Conservation (phyloP, 1,140 invertebrate species). For the Telenomus remus region DNA sequence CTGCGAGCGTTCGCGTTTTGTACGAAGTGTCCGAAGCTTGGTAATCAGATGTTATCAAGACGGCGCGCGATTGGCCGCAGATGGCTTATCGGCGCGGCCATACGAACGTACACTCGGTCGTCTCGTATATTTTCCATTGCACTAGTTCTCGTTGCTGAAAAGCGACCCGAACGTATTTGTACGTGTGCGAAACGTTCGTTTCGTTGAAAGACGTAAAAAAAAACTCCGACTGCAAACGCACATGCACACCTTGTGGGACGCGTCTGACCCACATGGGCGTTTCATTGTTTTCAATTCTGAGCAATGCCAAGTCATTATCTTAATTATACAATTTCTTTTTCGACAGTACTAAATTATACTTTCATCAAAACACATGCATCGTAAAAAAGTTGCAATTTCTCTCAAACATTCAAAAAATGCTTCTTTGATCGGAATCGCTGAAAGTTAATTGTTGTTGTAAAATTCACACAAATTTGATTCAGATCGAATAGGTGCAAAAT, state of each 20-base stretch:
- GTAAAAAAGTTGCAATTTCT: too few species aligned
- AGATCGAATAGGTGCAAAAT: too few species aligned
- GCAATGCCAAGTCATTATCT: slow-evolving; percentile 4
- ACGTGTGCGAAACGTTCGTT: slow-evolving; percentile 9
- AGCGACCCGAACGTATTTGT: slow-evolving; percentile 8
- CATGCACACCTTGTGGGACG: slow-evolving; percentile 11
- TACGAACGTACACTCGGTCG: slow-evolving; percentile 55
- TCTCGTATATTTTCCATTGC: slow-evolving; percentile 49
- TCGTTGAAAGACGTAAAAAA: slow-evolving; percentile 30
- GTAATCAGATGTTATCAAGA: slow-evolving; percentile 68
- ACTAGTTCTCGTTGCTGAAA: slow-evolving; percentile 35
- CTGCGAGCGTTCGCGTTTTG: slow-evolving; percentile 31
- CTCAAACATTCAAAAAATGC: too few species aligned
- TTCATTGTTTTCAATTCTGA: slow-evolving; percentile 14
- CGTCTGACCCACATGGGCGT: slow-evolving; percentile 28
- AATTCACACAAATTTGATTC: too few species aligned
- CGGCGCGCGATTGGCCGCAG: slow-evolving; percentile 58
- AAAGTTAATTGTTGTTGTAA: too few species aligned
- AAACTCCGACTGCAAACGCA: neutral
- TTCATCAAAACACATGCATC: too few species aligned
- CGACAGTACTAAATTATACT: too few species aligned
- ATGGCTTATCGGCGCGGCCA: slow-evolving; percentile 61
- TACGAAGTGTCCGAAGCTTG: slow-evolving; percentile 47
- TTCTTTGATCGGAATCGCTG: too few species aligned
- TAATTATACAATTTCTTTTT: slow-evolving; percentile 2